Conservation (phyloP, 2,888 invertebrate species). For the Hypercompe scribonia region DNA sequence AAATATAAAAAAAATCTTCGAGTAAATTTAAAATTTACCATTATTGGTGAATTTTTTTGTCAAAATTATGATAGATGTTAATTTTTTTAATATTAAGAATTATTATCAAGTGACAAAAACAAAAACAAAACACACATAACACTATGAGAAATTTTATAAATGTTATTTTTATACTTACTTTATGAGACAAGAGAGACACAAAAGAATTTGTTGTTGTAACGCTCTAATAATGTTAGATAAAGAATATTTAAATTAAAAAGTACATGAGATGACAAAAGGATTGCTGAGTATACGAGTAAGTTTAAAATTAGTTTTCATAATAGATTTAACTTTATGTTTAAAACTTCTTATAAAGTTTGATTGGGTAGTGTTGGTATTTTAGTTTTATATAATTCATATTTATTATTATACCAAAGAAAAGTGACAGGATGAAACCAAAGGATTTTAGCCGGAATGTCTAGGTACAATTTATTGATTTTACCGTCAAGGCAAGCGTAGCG, state of each 20-base stretch:
- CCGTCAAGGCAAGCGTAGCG: neutral
- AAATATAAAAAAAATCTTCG: neutral
- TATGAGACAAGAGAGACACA: too few relatives aligned
- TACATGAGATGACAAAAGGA: neutral
- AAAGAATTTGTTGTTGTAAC: too few relatives aligned
- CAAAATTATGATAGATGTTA: neutral
- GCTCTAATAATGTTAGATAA: too few relatives aligned
- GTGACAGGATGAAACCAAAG: neutral
- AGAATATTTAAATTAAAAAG: neutral
- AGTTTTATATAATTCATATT: neutral
- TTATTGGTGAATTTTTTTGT: neutral
- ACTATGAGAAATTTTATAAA: neutral
- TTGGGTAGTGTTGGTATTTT: neutral
- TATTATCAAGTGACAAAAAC: neutral
- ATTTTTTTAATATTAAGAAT: neutral
- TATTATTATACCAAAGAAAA: neutral
- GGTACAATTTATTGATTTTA: neutral
- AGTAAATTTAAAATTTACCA: neutral
- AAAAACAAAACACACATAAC: neutral
- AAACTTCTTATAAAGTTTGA: neutral
- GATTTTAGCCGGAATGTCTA: neutral
- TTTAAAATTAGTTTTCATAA: neutral
- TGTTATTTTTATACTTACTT: neutral
- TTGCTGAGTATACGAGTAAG: neutral
- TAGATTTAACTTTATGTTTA: neutral